Conservation (phyloP, 2,797 vertebrate genomes). For the Valencia hispanica region DNA sequence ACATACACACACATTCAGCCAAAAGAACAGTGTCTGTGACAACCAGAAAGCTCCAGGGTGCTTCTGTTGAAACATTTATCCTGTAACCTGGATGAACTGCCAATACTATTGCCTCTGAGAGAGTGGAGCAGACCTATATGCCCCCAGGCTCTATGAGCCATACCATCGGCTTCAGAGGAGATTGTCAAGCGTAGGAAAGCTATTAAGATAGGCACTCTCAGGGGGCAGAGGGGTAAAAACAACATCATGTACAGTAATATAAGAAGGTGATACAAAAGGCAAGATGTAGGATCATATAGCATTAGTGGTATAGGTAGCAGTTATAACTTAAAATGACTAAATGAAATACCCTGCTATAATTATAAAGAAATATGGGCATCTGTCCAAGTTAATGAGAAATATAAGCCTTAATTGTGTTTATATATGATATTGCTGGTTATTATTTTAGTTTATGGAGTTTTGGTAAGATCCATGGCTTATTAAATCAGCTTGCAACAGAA, state of each 20-base stretch:
- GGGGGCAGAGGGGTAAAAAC: constrained; percentile 5
- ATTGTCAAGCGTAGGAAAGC: constrained; percentile 1
- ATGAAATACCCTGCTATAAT: not conserved
- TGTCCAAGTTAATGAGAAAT: not conserved
- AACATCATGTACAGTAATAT: constrained; percentile 3
- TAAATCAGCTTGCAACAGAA: not conserved
- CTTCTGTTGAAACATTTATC: constrained; percentile 41
- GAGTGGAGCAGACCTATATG: constrained; percentile 3
- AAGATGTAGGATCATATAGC: not conserved
- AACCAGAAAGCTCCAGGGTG: constrained; percentile 18
- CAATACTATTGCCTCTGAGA: constrained; percentile 3
- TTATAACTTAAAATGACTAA: not conserved
- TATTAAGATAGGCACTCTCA: constrained; percentile 9
- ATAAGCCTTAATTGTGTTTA: no score
- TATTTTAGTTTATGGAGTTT: no score
- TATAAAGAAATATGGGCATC: not conserved
- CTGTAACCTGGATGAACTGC: constrained; percentile 29
- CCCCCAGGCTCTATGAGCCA: constrained; percentile 4
- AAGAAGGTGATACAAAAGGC: constrained; percentile 6
- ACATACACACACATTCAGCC: not conserved
- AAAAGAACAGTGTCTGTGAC: constrained; percentile 19
- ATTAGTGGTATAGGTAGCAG: not conserved
- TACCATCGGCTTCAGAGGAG: constrained; percentile 12
- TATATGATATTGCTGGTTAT: no score
- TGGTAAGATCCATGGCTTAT: not conserved